Percentiles rank a stretch among this genome's conserved stretches.
These are phyloP conservation scores for Campoletis sonorensis DNA, from an alignment of 1,140 invertebrate species.

Conservation along the genomic window DNA sequence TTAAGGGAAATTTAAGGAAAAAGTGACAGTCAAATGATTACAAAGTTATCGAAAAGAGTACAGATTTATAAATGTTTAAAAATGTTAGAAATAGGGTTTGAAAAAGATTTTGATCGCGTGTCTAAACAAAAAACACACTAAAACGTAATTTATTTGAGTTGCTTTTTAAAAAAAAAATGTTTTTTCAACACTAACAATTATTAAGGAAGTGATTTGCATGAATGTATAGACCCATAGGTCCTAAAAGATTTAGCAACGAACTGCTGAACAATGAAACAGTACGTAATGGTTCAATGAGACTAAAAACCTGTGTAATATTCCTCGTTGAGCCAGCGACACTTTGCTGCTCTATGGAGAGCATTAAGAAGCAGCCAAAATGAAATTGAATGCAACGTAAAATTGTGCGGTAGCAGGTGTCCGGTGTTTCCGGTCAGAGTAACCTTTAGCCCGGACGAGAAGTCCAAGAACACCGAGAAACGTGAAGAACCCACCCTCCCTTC, in stretches of 20 bases:
- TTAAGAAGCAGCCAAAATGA: constrained; percentile 15
- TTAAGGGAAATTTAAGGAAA: too few relatives aligned
- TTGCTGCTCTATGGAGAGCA: too few relatives aligned
- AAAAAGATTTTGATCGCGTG: too few relatives aligned
- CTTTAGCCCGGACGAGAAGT: constrained; percentile 29
- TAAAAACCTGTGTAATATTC: neutral
- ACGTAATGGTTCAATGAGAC: neutral
- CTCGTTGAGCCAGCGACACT: constrained; percentile 9
- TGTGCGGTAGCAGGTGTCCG: constrained; percentile 24
- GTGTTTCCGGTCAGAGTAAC: constrained; percentile 15
- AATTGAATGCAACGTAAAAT: constrained; percentile 33
- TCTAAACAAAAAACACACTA: too few relatives aligned
- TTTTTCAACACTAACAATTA: too few relatives aligned
- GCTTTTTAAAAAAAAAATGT: too few relatives aligned
- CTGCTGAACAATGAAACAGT: neutral
- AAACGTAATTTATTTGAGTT: too few relatives aligned
- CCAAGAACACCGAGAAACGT: constrained; percentile 23
- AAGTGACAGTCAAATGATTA: too few relatives aligned
- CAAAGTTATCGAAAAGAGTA: too few relatives aligned
- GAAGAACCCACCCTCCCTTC: neutral
- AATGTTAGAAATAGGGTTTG: too few relatives aligned
- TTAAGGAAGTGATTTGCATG: neutral
- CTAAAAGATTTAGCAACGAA: neutral
- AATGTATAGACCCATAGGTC: too few relatives aligned
- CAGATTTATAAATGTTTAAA: too few relatives aligned